phyloP scores from a whole-genome alignment of 1,140 invertebrate genomes.

The Drosophila ironensis region DNA sequence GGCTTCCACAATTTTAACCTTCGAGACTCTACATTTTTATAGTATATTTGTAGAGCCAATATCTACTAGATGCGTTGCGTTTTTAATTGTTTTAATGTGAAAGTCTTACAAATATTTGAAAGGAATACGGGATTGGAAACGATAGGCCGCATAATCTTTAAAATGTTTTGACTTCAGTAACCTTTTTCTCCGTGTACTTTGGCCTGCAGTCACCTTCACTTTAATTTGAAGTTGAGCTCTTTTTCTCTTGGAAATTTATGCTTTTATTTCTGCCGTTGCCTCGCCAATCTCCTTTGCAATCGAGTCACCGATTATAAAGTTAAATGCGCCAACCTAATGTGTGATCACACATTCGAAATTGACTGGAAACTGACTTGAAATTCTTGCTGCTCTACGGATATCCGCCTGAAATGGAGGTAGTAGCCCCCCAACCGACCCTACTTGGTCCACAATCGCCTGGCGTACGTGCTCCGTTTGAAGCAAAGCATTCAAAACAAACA shows the following conservation, averaged over 20 bases:
- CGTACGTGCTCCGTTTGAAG: constrained; percentile 17
- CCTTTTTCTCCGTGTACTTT: constrained; percentile 2
- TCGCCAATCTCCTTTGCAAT: constrained; percentile 11
- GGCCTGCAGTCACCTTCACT: constrained; percentile 31
- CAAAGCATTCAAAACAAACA: neutral
- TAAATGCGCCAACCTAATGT: constrained; percentile 2
- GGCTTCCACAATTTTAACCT: too few relatives aligned
- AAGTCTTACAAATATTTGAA: neutral
- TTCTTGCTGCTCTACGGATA: constrained; percentile 13
- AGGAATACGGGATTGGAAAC: too few relatives aligned
- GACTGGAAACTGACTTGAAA: neutral
- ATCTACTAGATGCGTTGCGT: too few relatives aligned
- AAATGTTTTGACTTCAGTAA: too few relatives aligned
- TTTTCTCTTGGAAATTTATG: neutral
- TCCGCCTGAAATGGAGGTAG: neutral
- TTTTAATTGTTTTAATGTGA: too few relatives aligned
- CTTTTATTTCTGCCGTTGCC: neutral
- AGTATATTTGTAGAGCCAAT: too few relatives aligned
- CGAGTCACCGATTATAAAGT: constrained; percentile 21
- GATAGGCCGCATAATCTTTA: too few relatives aligned
- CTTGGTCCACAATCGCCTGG: neutral
- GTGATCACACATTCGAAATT: constrained; percentile 7
- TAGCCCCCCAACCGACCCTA: too few relatives aligned
- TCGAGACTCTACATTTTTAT: too few relatives aligned
- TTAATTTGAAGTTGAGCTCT: constrained; percentile 26